Percentiles rank a stretch among this genome's conserved stretches.
Conservation (phyloP, 2,113 vertebrate species). For the Sander vitreus region DNA sequence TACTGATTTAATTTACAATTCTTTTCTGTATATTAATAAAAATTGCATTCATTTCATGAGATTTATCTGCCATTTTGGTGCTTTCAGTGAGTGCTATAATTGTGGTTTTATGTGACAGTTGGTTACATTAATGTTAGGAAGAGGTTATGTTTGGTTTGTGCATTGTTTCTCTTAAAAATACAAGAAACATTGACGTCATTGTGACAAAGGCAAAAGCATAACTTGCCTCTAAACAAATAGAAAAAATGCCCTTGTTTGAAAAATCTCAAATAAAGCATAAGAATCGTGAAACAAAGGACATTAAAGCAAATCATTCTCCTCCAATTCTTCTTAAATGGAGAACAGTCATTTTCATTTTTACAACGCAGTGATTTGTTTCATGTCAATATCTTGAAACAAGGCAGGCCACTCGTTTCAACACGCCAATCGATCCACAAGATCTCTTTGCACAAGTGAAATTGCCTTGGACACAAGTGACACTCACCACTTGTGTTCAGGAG, state of each 20-base stretch:
- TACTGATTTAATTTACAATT: neutral
- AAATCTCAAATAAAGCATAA: neutral
- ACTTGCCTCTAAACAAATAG: neutral
- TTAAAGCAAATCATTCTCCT: neutral
- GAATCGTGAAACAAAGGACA: neutral
- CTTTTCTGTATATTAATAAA: no score
- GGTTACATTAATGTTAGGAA: no score
- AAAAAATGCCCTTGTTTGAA: neutral
- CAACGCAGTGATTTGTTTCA: slow-evolving; percentile 41
- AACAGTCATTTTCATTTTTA: slow-evolving; percentile 20
- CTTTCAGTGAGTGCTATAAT: neutral
- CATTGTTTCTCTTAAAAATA: neutral
- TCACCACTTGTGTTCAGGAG: slow-evolving; percentile 6
- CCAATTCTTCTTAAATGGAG: slow-evolving; percentile 10
- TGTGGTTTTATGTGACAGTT: no score
- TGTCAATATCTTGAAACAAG: slow-evolving; percentile 41
- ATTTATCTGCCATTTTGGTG: neutral
- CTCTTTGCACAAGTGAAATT: slow-evolving; percentile 47
- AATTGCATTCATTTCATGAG: neutral
- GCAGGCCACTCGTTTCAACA: slow-evolving; percentile 24
- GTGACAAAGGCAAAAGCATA: neutral
- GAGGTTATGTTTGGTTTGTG: neutral
- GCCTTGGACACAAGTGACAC: slow-evolving; percentile 54
- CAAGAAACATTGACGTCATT: neutral
- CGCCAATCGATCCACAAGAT: slow-evolving; percentile 28